Conservation (phyloP, 2,888 invertebrate species). For the Cheilosia soror region DNA sequence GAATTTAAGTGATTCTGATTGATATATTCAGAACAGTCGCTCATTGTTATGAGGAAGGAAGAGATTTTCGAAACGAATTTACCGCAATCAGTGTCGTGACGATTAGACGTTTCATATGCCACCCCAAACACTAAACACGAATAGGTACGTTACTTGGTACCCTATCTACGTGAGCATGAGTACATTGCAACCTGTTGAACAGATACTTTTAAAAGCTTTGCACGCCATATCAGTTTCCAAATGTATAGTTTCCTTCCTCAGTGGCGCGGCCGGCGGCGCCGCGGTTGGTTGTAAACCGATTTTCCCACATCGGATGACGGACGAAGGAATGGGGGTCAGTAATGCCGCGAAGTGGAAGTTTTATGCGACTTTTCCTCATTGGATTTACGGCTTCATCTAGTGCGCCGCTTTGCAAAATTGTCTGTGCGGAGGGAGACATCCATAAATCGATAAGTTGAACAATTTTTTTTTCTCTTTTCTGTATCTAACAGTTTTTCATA, state of each 20-base stretch:
- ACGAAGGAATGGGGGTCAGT: slow-evolving; percentile 70
- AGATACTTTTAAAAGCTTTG: slow-evolving; percentile 51
- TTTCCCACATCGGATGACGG: slow-evolving; percentile 58
- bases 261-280: slow-evolving; percentile 1
- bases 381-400: slow-evolving; percentile 74
- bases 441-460: slow-evolving; percentile 50
- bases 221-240: slow-evolving; percentile 67
- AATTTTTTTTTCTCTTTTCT: slow-evolving; percentile 33
- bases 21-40: slow-evolving; percentile 75
- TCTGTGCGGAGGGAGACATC: slow-evolving; percentile 16
- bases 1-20: slow-evolving; percentile 75
- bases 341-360: slow-evolving; percentile 68
- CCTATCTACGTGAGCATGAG: no score
- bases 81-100: slow-evolving; percentile 71
- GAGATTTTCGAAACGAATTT: slow-evolving; percentile 74
- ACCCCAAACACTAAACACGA: not conserved
- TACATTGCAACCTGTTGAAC: slow-evolving; percentile 52
- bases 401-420: slow-evolving; percentile 38
- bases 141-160: no score
- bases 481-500: slow-evolving; percentile 60
- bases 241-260: slow-evolving; percentile 50
- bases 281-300: slow-evolving; percentile 38
- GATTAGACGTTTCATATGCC: slow-evolving; percentile 51
- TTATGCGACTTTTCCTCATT: slow-evolving; percentile 71
- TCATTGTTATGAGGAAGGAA: slow-evolving; percentile 75